These are phyloP conservation scores for Nothobranchius furzeri DNA, from an alignment of 2,113 vertebrate genomes.

Conservation along the genomic window DNA sequence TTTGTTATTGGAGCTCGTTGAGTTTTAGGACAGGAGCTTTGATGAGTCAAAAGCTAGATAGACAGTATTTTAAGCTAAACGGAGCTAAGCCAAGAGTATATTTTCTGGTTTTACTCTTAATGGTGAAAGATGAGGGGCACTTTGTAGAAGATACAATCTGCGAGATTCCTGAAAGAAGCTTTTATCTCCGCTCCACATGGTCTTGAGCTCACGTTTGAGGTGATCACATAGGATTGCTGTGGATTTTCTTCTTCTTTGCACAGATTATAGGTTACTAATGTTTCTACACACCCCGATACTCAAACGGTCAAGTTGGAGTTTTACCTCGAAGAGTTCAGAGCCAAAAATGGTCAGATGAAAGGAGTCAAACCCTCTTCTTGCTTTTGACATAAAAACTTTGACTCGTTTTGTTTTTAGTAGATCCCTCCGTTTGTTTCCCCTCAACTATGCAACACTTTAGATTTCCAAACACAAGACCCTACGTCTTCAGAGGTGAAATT, in stretches of 20 bases:
- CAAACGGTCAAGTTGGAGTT: slow-evolving; percentile 13
- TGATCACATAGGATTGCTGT: slow-evolving; percentile 65
- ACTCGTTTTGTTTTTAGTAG: slow-evolving; percentile 35
- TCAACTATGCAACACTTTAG: slow-evolving; percentile 76
- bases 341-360: slow-evolving; percentile 35
- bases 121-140: slow-evolving; percentile 43
- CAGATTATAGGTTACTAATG: slow-evolving; percentile 36
- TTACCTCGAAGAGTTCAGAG: slow-evolving; percentile 11
- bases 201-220: slow-evolving; percentile 33
- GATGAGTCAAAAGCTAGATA: slow-evolving; percentile 56
- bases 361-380: slow-evolving; percentile 46
- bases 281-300: slow-evolving; percentile 17
- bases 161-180: slow-evolving; percentile 27
- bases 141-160: slow-evolving; percentile 40
- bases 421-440: slow-evolving; percentile 38
- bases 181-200: background rate
- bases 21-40: slow-evolving; percentile 53
- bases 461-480: slow-evolving; percentile 43
- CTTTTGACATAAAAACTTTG: slow-evolving; percentile 6
- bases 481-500: slow-evolving; percentile 53
- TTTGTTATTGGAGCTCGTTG: slow-evolving; percentile 27
- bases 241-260: slow-evolving; percentile 67
- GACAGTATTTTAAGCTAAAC: slow-evolving; percentile 65
- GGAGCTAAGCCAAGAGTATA: slow-evolving; percentile 51
- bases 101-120: slow-evolving; percentile 47